Evolutionary conservation across 2,888 invertebrate genomes (phyloP).

Genomic region (Lottia scabra): DNA sequence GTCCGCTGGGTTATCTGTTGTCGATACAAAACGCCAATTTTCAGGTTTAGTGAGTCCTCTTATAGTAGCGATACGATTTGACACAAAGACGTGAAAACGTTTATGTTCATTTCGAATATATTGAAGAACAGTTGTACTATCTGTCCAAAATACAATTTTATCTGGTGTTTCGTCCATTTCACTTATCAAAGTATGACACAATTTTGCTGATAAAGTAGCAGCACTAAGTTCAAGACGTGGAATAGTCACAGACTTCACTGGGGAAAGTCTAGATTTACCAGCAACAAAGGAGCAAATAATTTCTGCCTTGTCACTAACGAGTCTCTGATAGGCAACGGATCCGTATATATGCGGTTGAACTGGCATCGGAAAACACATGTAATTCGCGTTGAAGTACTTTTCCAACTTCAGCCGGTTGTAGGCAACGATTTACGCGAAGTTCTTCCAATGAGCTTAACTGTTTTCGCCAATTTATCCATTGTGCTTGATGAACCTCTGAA

Average conservation of each 20-base stretch:
- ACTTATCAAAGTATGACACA: constrained; percentile 2
- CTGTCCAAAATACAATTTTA: constrained; percentile 15
- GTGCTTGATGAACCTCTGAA: background rate
- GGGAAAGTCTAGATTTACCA: constrained; percentile 11
- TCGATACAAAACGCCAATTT: background rate
- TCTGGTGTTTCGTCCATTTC: constrained; percentile 9
- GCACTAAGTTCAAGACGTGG: constrained; percentile 14
- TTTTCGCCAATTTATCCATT: background rate
- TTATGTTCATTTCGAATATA: constrained; percentile 2
- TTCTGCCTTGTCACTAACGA: constrained; percentile 10
- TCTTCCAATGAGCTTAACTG: background rate
- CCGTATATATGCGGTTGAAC: constrained; percentile 24
- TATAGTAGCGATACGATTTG: constrained; percentile 5
- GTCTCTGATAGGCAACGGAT: constrained; percentile 22
- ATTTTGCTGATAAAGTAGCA: constrained; percentile 8
- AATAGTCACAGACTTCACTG: constrained; percentile 8
- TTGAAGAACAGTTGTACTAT: constrained; percentile 10
- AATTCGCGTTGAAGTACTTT: constrained; percentile 12
- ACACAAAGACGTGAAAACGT: constrained; percentile 6
- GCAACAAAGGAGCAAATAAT: constrained; percentile 22
- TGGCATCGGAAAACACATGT: constrained; percentile 28
- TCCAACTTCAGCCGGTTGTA: constrained; percentile 20
- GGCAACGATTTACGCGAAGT: constrained; percentile 16
- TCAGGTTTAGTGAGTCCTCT: background rate
- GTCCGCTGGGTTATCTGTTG: background rate